Conservation (phyloP, 2,797 vertebrate species). For the Cuculus canorus region DNA sequence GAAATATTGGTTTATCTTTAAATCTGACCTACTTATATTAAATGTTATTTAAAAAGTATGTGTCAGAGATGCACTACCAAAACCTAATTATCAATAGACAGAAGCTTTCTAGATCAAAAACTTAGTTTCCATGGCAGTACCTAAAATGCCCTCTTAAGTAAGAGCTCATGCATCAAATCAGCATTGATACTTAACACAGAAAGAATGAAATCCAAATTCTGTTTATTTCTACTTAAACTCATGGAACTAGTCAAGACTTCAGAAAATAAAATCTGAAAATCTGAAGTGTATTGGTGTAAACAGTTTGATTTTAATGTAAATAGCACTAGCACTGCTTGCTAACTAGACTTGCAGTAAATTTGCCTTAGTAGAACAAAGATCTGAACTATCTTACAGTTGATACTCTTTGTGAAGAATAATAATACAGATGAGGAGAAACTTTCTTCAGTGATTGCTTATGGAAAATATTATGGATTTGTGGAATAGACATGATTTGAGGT, state of each 20-base stretch:
- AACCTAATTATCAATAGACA: background rate
- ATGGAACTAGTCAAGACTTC: background rate
- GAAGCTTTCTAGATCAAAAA: conserved; percentile 33
- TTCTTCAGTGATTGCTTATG: conserved; percentile 23
- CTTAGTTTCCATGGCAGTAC: background rate
- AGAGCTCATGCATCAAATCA: background rate
- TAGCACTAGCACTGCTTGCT: background rate
- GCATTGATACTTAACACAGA: background rate
- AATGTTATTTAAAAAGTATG: background rate
- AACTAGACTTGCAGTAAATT: background rate
- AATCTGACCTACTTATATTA: background rate
- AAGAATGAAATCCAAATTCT: background rate
- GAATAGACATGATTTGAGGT: conserved; percentile 27
- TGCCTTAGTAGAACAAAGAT: background rate
- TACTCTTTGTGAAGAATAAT: background rate
- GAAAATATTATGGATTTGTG: conserved; percentile 54
- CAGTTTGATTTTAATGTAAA: background rate
- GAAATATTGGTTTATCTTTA: background rate
- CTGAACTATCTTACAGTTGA: background rate
- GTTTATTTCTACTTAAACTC: background rate
- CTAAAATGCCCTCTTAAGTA: conserved; percentile 2
- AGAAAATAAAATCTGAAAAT: background rate
- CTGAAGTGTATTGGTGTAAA: background rate
- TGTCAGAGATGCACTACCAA: background rate
- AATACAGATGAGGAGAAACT: background rate